Percentiles rank a stretch among this genome's conserved stretches.
Evolutionary conservation across 1,140 invertebrate species (phyloP).

Genomic region (Platorchestia sp.): DNA sequence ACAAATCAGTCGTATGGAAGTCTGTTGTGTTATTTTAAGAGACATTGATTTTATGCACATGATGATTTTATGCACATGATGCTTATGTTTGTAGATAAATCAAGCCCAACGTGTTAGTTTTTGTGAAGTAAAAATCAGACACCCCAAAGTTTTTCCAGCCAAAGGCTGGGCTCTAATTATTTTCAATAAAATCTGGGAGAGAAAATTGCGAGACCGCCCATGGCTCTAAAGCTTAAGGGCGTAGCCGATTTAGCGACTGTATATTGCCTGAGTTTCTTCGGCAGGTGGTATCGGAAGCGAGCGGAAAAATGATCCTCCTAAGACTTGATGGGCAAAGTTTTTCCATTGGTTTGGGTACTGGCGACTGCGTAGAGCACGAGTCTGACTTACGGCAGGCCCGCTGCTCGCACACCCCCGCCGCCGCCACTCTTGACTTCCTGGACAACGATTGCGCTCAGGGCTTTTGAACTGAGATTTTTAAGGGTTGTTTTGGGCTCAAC

Average conservation of each 20-base stretch:
- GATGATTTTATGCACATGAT: neutral
- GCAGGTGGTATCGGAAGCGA: slow-evolving; percentile 33
- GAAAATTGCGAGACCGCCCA: neutral
- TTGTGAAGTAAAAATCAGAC: neutral
- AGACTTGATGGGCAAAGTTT: slow-evolving; percentile 52
- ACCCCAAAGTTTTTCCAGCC: neutral
- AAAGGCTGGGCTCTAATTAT: neutral
- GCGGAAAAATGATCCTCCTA: slow-evolving; percentile 41
- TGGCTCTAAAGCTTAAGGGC: neutral
- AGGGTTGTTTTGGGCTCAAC: neutral
- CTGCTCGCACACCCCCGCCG: neutral
- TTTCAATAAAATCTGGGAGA: slow-evolving; percentile 19
- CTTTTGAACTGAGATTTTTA: neutral
- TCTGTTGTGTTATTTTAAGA: neutral
- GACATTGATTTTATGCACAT: neutral
- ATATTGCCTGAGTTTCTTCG: neutral
- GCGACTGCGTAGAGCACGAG: neutral
- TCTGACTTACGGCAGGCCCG: neutral
- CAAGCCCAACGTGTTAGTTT: neutral
- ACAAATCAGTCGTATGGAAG: neutral
- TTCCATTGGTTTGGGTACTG: slow-evolving; percentile 42
- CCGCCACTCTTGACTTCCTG: neutral
- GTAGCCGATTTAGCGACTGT: slow-evolving; percentile 7
- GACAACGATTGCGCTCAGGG: neutral
- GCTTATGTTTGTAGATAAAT: neutral